Conservation (phyloP, 1,140 invertebrate species). For the Drosophila sturtevanti region DNA sequence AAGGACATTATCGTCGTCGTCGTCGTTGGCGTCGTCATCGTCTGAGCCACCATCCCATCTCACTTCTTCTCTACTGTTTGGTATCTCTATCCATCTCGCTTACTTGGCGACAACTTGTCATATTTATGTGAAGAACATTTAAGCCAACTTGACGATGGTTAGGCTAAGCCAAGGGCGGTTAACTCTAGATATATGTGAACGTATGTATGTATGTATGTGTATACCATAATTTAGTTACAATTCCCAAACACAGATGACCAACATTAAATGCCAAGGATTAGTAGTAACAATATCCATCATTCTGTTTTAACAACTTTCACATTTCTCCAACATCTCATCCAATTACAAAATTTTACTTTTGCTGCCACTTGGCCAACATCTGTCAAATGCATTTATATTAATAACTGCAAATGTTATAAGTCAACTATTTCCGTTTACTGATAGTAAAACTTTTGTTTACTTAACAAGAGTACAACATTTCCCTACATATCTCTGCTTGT, state of each 20-base stretch:
- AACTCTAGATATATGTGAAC: constrained; percentile 48
- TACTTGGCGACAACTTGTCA: constrained; percentile 61
- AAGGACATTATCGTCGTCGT: constrained; percentile 29
- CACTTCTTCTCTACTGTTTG: constrained; percentile 15
- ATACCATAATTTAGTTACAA: constrained; percentile 58
- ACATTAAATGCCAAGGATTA: constrained; percentile 35
- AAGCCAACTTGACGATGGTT: constrained; percentile 56
- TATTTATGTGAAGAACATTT: constrained; percentile 70
- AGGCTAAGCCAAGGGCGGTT: constrained; percentile 13
- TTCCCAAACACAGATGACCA: constrained; percentile 20
- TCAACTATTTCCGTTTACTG: constrained; percentile 15
- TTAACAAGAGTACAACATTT: not conserved
- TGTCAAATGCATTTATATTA: constrained; percentile 68
- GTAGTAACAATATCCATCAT: not conserved
- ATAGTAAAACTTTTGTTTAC: not conserved
- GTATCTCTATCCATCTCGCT: not conserved
- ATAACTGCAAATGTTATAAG: constrained; percentile 54
- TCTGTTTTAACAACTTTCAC: not conserved
- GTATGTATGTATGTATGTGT: not conserved
- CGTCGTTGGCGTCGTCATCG: not conserved
- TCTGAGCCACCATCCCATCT: constrained; percentile 7
- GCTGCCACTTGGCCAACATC: constrained; percentile 28
- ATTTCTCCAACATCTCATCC: not conserved
- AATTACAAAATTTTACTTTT: constrained; percentile 27
- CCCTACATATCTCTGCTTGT: not conserved